Base-by-base conservation (phyloP, 2,888 invertebrate species). In the Bedellia somnulentella region DNA sequence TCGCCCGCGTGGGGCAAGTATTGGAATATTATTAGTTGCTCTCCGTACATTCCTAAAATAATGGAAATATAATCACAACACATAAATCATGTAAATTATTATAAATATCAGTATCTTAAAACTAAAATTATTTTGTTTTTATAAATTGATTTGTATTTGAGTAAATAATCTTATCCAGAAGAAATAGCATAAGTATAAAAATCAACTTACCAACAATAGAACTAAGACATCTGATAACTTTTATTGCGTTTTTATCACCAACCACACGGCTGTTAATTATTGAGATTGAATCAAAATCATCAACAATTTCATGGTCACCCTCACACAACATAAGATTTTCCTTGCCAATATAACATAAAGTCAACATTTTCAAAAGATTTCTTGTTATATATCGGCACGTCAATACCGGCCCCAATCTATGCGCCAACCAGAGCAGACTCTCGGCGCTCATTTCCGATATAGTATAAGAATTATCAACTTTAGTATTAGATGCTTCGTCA, bases 321-420 rank as follows among this genome's bases (percentile, higher is more conserved):
- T 78, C 79, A 36, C 66, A 56, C 1, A 79, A 68, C 24, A 78
- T 60, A 15, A 90, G 66, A 54, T 88, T 89, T 38, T 90, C 89
- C 47, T 82, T 85, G 0, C 90, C 93, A 13, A 92, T 85, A 55
- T 95, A 98, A 60, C 97, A 98, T 3, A 97, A 64, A 0, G 94
- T 91, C 30, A 98, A 67, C 91, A 98, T 95, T 49, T 95, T 85
- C 8, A 98, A 75, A 39, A 99, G 77, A 73, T 96, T 96, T 35
- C 92, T 81, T 0, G 95, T 90, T 15, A 98, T 78, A 67, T 92
- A 88, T 42, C 91, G 85, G 23, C 96, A 93, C 0, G 94, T 93
- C 14, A 98, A 77, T 27, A 97, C 92, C 0, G 98, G 97, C 0
- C 98, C 98, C 11, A 98, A 68, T 37, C 95, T 82, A 64, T 95